phyloP scores from a whole-genome alignment of 2,113 vertebrate genomes.

The Phaethornis superciliosus region DNA sequence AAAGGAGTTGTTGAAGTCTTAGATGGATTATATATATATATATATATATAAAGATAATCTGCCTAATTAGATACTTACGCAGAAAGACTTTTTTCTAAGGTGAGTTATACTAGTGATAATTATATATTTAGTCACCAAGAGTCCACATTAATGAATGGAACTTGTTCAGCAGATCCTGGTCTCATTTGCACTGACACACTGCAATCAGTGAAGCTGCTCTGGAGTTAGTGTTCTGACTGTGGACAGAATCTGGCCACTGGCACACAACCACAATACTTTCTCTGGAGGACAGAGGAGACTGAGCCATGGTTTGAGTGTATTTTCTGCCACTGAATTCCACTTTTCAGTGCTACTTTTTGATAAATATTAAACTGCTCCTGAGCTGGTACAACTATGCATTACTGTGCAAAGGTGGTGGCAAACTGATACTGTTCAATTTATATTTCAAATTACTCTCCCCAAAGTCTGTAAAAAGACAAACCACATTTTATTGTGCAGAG shows the following conservation, averaged over 20 bases:
- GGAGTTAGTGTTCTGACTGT: background rate
- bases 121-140: conserved; percentile 69
- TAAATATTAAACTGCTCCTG: background rate
- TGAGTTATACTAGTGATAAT: conserved; percentile 70
- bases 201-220: background rate
- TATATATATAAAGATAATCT: conserved; percentile 54
- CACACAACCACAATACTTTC: background rate
- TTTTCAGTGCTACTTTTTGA: background rate
- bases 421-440: background rate
- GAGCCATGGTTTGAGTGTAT: background rate
- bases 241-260: background rate
- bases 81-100: conserved; percentile 74
- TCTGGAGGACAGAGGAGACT: background rate
- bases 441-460: background rate
- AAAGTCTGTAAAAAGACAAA: background rate
- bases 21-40: conserved; percentile 59
- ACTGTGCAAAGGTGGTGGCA: background rate
- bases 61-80: conserved; percentile 76
- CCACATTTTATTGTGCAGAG: background rate
- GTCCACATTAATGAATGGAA: conserved; percentile 66
- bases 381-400: background rate
- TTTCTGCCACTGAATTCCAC: background rate
- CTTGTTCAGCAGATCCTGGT: background rate
- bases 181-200: background rate
- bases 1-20: conserved; percentile 51